Conservation (phyloP, 1,140 invertebrate genomes). For the Zaprionus inermis region DNA sequence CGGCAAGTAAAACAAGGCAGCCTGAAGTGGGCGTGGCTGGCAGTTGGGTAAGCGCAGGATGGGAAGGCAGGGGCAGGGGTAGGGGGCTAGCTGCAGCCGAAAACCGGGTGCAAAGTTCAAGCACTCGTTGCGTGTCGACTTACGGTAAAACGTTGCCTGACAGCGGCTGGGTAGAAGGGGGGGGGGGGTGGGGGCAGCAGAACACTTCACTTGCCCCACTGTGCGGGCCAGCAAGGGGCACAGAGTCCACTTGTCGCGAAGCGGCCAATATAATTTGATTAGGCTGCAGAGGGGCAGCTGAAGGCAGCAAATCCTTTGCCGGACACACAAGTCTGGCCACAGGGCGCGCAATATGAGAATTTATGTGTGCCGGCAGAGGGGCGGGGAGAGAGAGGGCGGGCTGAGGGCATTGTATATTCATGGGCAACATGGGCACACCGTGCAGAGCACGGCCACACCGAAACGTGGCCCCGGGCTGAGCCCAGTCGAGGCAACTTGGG, state of each 20-base stretch:
- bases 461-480: conserved; percentile 56
- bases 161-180: background rate
- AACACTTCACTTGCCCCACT: conserved; percentile 1
- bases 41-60: too few relatives aligned
- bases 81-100: conserved; percentile 2
- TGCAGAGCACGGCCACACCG: conserved; percentile 23
- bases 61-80: conserved; percentile 17
- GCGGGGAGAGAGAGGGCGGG: background rate
- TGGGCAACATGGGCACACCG: conserved; percentile 39
- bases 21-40: conserved; percentile 1
- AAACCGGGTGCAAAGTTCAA: conserved; percentile 56
- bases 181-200: too few relatives aligned
- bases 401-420: conserved; percentile 44
- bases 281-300: conserved; percentile 20
- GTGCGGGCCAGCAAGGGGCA: background rate
- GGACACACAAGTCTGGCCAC: conserved; percentile 13
- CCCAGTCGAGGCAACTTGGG: conserved; percentile 60
- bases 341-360: conserved; percentile 52
- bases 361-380: conserved; percentile 35
- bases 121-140: conserved; percentile 51
- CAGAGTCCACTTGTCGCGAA: conserved; percentile 38
- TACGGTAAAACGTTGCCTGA: conserved; percentile 21
- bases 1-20: conserved; percentile 54
- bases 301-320: conserved; percentile 24
- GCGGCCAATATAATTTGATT: conserved; percentile 74